These are phyloP conservation scores for Cyclura pinguis DNA, from an alignment of 2,797 vertebrate genomes.

Conservation along the genomic window DNA sequence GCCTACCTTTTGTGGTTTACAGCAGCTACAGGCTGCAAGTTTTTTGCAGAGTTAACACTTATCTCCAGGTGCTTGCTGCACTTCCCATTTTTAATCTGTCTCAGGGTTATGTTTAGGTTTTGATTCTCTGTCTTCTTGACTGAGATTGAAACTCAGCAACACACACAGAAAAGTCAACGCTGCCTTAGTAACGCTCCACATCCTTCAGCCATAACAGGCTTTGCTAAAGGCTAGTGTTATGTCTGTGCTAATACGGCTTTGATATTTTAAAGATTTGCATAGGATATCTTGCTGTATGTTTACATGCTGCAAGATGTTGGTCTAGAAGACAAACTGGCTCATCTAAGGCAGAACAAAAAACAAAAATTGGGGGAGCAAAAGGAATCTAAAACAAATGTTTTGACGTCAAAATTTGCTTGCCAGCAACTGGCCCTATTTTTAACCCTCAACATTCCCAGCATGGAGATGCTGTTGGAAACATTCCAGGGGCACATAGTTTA, in stretches of 20 bases:
- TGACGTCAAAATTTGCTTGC: not conserved
- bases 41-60: conserved; percentile 36
- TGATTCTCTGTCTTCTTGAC: conserved; percentile 48
- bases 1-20: conserved; percentile 26
- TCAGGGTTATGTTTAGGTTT: conserved; percentile 56
- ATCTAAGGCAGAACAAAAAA: not conserved
- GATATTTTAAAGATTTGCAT: conserved; percentile 37
- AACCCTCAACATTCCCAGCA: not conserved
- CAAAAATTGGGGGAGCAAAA: not conserved
- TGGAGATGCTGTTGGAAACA: not conserved
- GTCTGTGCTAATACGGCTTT: not conserved
- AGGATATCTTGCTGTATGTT: not conserved
- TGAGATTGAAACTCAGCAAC: conserved; percentile 10
- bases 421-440: not conserved
- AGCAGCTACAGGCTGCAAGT: not conserved
- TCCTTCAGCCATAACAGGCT: conserved; percentile 53
- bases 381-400: not conserved
- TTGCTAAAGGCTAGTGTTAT: not conserved
- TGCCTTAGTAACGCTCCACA: conserved; percentile 47
- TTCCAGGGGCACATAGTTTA: no score
- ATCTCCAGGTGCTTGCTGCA: conserved; percentile 44
- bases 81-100: conserved; percentile 53
- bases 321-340: not conserved
- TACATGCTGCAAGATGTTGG: not conserved
- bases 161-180: conserved; percentile 43